phyloP scores from a whole-genome alignment of 2,797 vertebrate species.

The Sylvia borin region DNA sequence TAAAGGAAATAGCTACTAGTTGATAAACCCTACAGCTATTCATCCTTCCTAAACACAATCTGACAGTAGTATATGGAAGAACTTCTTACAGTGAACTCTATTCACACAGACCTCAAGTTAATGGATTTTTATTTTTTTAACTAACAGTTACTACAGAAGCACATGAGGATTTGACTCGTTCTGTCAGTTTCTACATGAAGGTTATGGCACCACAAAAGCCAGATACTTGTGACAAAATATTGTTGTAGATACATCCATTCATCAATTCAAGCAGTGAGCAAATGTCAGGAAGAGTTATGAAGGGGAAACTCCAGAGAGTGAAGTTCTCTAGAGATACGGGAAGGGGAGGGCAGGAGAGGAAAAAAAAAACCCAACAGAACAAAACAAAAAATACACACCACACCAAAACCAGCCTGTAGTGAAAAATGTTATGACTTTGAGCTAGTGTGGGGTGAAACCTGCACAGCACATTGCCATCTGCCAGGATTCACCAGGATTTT shows the following conservation, averaged over 20 bases:
- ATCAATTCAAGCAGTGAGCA: background rate
- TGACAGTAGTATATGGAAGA: background rate
- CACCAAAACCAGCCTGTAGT: background rate
- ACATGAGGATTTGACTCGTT: background rate
- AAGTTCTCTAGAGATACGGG: background rate
- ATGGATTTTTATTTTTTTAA: background rate
- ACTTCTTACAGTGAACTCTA: background rate
- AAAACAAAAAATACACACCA: background rate
- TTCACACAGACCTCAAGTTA: background rate
- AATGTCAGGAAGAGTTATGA: background rate
- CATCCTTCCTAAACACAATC: background rate
- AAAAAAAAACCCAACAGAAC: too few species aligned
- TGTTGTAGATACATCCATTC: background rate
- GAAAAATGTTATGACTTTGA: conserved; percentile 1
- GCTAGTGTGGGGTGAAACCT: background rate
- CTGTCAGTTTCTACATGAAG: background rate
- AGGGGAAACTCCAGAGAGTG: background rate
- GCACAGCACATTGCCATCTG: background rate
- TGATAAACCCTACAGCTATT: background rate
- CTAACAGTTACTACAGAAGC: background rate
- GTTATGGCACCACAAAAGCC: background rate
- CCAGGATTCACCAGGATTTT: background rate
- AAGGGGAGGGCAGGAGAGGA: background rate
- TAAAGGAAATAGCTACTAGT: background rate
- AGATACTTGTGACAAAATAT: background rate